Conservation (phyloP, 2,888 invertebrate species). For the Ectropis crepuscularia region DNA sequence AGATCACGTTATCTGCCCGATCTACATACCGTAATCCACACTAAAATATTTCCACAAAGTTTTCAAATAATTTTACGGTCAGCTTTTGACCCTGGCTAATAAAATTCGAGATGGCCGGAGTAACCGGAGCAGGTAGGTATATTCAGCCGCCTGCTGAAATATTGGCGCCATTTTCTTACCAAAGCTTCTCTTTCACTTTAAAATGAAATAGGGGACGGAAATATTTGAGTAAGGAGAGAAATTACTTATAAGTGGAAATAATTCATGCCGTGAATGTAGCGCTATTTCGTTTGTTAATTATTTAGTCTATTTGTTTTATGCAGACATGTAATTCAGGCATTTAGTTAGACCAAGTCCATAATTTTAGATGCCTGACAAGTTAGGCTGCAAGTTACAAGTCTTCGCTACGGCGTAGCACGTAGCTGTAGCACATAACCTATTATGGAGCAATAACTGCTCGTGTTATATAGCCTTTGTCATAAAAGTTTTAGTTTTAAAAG, state of each 20-base stretch:
- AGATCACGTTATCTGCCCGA: not conserved
- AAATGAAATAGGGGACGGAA: conserved; percentile 23
- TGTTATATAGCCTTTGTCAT: too few species aligned
- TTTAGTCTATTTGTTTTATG: conserved; percentile 4
- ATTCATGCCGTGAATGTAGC: conserved; percentile 3
- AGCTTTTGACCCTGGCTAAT: conserved; percentile 39
- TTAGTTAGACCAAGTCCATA: not conserved
- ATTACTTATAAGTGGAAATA: conserved; percentile 17
- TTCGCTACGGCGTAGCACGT: not conserved
- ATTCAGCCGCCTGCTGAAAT: conserved; percentile 31
- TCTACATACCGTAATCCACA: conserved; percentile 5
- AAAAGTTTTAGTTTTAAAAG: too few species aligned
- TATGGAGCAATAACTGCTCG: not conserved
- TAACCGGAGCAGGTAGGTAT: conserved; percentile 24
- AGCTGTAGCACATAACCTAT: not conserved
- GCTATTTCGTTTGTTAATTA: conserved; percentile 1
- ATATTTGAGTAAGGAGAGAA: conserved; percentile 15
- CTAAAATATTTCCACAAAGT: conserved; percentile 33
- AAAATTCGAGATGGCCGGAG: conserved; percentile 34
- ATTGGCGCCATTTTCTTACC: conserved; percentile 28
- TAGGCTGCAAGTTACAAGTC: not conserved
- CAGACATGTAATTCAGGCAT: not conserved
- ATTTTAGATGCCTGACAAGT: not conserved
- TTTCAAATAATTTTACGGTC: conserved; percentile 39
- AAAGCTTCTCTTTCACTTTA: conserved; percentile 18